These are phyloP conservation scores for Manis pentadactyla DNA, from an alignment of 2,797 vertebrate species.

Conservation along the genomic window DNA sequence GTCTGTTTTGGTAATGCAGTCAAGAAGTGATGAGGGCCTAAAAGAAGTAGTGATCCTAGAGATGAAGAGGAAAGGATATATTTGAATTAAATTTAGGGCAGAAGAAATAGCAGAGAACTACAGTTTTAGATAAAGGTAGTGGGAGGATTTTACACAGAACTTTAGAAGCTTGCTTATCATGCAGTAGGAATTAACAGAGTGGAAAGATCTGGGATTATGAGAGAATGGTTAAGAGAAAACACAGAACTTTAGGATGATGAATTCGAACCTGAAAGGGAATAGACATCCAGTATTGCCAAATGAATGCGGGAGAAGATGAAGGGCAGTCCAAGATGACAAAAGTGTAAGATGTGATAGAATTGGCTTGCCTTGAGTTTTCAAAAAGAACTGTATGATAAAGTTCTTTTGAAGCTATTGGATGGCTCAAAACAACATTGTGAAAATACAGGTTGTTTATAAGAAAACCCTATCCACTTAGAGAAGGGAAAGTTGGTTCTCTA, in stretches of 20 bases:
- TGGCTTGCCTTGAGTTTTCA: background rate
- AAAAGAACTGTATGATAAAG: background rate
- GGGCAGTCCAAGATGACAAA: background rate
- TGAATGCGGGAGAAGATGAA: background rate
- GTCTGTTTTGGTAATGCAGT: background rate
- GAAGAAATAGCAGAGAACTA: background rate
- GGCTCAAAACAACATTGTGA: background rate
- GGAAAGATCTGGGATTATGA: background rate
- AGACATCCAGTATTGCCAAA: background rate
- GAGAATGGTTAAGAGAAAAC: background rate
- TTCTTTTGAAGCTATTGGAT: background rate
- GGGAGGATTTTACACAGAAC: background rate
- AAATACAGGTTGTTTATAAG: slow-evolving; percentile 20
- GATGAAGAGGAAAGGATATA: background rate
- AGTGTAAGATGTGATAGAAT: background rate
- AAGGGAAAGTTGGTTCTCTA: background rate
- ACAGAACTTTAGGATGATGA: background rate
- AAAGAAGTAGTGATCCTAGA: background rate
- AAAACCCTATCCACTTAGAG: background rate
- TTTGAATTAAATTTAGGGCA: background rate
- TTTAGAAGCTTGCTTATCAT: background rate
- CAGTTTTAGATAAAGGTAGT: slow-evolving; percentile 14
- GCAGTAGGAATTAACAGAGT: background rate
- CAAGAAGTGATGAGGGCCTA: background rate
- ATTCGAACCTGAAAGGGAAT: background rate